phyloP scores from a whole-genome alignment of 2,797 vertebrate genomes.

The Oreortyx pictus region DNA sequence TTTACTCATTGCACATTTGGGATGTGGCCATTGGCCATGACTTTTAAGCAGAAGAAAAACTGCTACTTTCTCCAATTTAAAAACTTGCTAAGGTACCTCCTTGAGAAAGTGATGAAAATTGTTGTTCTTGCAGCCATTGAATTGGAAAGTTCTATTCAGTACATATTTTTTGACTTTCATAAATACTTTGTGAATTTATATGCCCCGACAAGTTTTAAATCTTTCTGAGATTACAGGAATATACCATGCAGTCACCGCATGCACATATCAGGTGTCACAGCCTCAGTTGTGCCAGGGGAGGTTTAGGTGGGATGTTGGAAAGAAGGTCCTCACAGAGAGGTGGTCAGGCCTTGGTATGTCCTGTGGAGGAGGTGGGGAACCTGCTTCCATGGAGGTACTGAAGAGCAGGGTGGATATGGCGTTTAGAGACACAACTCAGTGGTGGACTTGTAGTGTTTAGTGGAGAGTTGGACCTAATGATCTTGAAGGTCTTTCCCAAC shows the following conservation, averaged over 20 bases:
- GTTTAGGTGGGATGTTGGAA: not conserved
- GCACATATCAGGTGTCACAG: accelerated
- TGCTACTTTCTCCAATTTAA: not conserved
- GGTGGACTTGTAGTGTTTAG: not conserved
- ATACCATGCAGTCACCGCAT: not conserved
- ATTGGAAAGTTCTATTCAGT: not conserved
- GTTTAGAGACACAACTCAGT: no score
- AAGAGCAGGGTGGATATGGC: not conserved
- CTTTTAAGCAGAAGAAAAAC: not conserved
- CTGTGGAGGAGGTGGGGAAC: not conserved
- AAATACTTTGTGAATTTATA: not conserved
- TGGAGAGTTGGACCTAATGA: not conserved
- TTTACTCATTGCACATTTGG: not conserved
- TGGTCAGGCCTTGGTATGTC: not conserved
- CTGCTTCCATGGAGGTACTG: not conserved
- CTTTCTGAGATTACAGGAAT: not conserved
- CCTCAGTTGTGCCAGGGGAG: not conserved
- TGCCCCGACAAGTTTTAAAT: not conserved
- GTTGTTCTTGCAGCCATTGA: not conserved
- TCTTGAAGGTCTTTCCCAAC: not conserved
- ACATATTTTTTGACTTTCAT: not conserved
- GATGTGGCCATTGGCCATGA: not conserved
- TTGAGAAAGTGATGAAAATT: not conserved
- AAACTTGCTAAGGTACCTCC: not conserved
- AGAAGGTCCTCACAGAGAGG: not conserved